Base-by-base conservation (phyloP, 2,888 invertebrate species). In the Agrenia bidenticulata region DNA sequence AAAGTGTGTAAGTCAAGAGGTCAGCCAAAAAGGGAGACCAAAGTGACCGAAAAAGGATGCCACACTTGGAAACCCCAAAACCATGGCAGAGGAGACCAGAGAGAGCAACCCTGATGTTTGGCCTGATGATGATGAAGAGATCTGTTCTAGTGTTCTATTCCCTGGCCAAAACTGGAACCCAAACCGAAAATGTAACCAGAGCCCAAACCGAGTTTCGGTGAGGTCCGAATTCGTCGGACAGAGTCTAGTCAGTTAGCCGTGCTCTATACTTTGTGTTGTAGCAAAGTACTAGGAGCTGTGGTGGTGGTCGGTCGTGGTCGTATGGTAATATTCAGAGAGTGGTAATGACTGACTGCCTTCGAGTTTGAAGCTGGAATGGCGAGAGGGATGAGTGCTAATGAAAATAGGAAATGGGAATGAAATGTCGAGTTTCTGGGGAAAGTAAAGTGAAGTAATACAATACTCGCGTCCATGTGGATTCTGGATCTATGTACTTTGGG, bases 351-450 rank as follows among this genome's bases (percentile, higher is more conserved):
- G 51, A 51, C 21, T 45, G n/a, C 32, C 32, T 32, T 32, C 32
- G 32, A 32, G 32, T 32, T 32, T 32, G 32, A 32, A 32, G 4
- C 32, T 32, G 13, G 51, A 51, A 51, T 23, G 51, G 51, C 24
- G 24, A 51, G 51, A 64, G 65, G 66, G 66, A 69, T 64, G 69
- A 63, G 63, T 63, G 64, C 61, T 69, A 68, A 68, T 70, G 67
- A 68, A 72, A 68, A 68, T 68, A 70, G 70, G 73, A 68, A 73
- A 72, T 72, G 73, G 68, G 69, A 61, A 51, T 51, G 51, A 51
- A 51, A 51, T 51, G 51, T 49, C 54, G 65, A 27, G 42, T 24
- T 39, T 21, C 42, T 51, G 49, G 49, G 32, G 32, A 62, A 45
- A 45, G 45, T 45, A 45, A 17, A 32, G n/a, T n/a, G 39, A 15